Evolutionary conservation across 2,113 vertebrate genomes (phyloP).

Genomic region (Hemiprocne comata): DNA sequence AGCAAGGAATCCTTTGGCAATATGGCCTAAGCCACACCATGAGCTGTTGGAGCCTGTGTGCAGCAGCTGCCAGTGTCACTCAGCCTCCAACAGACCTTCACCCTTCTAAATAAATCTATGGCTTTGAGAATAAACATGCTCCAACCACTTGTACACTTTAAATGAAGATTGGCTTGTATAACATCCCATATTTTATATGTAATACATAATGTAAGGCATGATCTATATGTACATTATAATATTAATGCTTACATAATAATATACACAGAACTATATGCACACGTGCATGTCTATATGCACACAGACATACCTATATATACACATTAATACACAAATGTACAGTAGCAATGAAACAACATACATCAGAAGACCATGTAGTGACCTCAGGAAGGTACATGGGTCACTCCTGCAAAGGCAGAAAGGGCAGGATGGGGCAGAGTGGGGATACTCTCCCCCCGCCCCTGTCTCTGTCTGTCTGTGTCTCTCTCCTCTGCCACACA

Average conservation of each 20-base stretch:
- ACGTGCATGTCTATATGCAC: rapidly evolving
- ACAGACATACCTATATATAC: neutral
- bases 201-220: neutral
- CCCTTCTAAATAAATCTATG: neutral
- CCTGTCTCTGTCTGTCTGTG: neutral
- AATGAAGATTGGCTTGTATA: rapidly evolving
- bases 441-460: too few relatives aligned
- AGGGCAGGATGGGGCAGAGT: neutral
- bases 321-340: neutral
- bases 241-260: neutral
- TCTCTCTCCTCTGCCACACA: neutral
- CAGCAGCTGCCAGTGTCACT: neutral
- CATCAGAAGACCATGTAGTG: neutral
- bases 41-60: neutral
- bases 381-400: too few relatives aligned
- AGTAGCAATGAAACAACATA: neutral
- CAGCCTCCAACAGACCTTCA: neutral
- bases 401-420: neutral
- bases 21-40: neutral
- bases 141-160: neutral
- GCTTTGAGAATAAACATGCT: neutral
- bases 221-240: neutral
- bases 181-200: rapidly evolving
- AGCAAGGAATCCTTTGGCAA: neutral
- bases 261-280: neutral